Base-by-base conservation (phyloP, 2,797 vertebrate species). In the Erethizon dorsatum region DNA sequence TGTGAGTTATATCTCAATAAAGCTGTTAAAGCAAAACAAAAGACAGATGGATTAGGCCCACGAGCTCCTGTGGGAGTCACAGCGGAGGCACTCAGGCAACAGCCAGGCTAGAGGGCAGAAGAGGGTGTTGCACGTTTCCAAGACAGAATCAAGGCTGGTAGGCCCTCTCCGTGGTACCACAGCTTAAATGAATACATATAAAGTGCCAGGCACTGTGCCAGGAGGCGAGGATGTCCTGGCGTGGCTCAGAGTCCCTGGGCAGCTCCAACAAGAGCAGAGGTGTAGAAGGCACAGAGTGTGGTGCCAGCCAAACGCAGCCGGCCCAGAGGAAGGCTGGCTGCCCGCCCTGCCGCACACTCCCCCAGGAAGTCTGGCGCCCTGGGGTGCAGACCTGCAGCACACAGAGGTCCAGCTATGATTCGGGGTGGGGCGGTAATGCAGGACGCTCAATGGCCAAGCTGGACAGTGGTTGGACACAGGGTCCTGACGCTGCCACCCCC, bases 1-100 rank as follows among this genome's bases (percentile, higher is more conserved):
- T 88, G 67, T 83, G 75, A 94, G 91, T 83, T 85, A 28, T 41
- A 96, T 83, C 95, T 95, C 77, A 85, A 82, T 59, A 95, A 91
- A 96, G 6, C 11, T 47, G 31, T 59, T 54, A 2, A 77, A 78
- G 59, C 57, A 56, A 57, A 65, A 41, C 15, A 45, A 84, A 83
- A 94, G 28, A 17, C 20, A 47, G 75, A 15, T 86, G 65, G 15
- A 47, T 33, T 63, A 83, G 82, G 50, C 50, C 63, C 20, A 54
- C 0, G 3, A 59, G 85, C 12, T 88, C 69, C 63, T 73, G 33
- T 52, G 47, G 50, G 80, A 93, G 63, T 37, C 57, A 90, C 84
- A 47, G 89, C 80, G 8, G 33, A 67, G 52, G 26, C 24, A 12
- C 20, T 14, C 22, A 0, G n/a, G 57, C 0, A 5, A 90, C 57